phyloP scores from a whole-genome alignment of 2,888 invertebrate genomes.

The Halictus quadricinctus region DNA sequence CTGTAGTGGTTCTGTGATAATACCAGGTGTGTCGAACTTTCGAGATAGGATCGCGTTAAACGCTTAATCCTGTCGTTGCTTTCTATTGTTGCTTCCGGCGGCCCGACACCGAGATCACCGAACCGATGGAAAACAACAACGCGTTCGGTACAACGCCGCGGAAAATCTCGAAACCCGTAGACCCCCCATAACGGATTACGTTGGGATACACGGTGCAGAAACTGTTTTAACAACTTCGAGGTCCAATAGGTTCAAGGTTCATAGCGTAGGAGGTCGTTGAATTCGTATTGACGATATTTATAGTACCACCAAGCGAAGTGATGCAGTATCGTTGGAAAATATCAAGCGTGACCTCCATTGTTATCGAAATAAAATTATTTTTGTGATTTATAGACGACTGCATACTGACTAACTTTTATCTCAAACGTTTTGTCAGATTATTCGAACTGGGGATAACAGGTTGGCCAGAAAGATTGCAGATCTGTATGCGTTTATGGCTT shows the following conservation, averaged over 20 bases:
- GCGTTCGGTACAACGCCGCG: not conserved
- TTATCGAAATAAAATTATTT: not conserved
- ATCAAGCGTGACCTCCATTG: not conserved
- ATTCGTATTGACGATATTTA: not conserved
- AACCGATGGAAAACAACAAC: not conserved
- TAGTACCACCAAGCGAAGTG: too few relatives aligned
- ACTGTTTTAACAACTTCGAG: not conserved
- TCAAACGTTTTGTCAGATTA: not conserved
- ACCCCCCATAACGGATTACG: not conserved
- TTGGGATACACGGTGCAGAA: not conserved
- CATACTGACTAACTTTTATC: not conserved
- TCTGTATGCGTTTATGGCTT: too few relatives aligned
- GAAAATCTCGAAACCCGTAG: not conserved
- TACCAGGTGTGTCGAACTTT: constrained; percentile 62
- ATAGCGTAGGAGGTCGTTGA: not conserved
- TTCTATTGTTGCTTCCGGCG: not conserved
- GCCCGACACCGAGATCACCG: not conserved
- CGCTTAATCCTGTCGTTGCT: constrained; percentile 18
- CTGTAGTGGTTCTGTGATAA: constrained; percentile 63
- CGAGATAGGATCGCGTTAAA: constrained; percentile 4
- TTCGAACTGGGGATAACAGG: not conserved
- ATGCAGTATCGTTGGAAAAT: too few relatives aligned
- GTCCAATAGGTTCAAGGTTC: not conserved
- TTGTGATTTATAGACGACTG: not conserved
- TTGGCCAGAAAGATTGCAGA: too few relatives aligned